phyloP scores from a whole-genome alignment of 2,797 vertebrate genomes.

The Molossus molossus region DNA sequence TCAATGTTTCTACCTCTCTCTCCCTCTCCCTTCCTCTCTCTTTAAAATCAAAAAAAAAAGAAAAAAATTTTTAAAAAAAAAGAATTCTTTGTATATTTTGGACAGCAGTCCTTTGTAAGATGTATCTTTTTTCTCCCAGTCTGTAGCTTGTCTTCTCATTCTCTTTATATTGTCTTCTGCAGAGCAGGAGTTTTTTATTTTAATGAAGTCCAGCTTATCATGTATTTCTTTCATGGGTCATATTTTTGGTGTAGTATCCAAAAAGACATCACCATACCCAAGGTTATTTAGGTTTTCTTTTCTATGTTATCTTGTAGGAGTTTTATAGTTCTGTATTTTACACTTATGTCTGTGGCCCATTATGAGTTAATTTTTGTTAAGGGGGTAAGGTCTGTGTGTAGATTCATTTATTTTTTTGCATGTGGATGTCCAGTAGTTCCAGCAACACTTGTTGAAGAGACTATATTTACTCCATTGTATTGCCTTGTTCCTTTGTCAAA shows the following conservation, averaged over 20 bases:
- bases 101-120: background rate
- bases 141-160: background rate
- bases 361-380: conserved; percentile 44
- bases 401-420: background rate
- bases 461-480: background rate
- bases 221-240: background rate
- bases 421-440: background rate
- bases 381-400: background rate
- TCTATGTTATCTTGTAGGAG: background rate
- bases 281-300: conserved; percentile 29
- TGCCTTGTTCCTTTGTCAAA: conserved; percentile 17
- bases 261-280: background rate
- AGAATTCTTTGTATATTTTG: background rate
- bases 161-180: background rate
- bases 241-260: background rate
- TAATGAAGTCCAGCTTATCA: background rate
- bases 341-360: background rate
- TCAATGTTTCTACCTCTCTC: no score
- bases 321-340: conserved; percentile 47
- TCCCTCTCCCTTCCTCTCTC: no score
- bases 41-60: no score
- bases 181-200: background rate
- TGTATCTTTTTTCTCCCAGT: background rate
- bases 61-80: background rate
- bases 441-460: background rate